Evolutionary conservation across 1,140 invertebrate species (phyloP).

Genomic region (Drosophila kohkoa): DNA sequence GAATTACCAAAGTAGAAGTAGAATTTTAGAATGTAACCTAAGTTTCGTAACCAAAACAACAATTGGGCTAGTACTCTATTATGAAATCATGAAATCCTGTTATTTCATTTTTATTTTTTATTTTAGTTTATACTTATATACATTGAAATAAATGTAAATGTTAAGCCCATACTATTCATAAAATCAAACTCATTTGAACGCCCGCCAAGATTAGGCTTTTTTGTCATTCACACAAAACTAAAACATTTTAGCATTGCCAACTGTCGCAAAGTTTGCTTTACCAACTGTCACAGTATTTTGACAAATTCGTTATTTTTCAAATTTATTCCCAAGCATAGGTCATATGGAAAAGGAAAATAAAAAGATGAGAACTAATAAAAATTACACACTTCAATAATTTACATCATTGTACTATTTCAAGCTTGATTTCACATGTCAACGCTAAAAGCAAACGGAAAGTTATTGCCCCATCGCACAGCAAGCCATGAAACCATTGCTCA

Average conservation of each 20-base stretch:
- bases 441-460: slow-evolving; percentile 48
- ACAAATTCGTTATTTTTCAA: slow-evolving; percentile 20
- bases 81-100: no score
- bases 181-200: slow-evolving; percentile 17
- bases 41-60: no score
- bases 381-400: background rate
- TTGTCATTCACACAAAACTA: slow-evolving; percentile 14
- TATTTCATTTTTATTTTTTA: no score
- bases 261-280: background rate
- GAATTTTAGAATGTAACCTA: no score
- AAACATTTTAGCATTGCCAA: no score
- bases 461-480: slow-evolving; percentile 6
- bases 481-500: background rate
- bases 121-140: no score
- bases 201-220: background rate
- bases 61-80: no score
- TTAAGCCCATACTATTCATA: background rate
- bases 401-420: background rate
- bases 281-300: background rate
- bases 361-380: background rate
- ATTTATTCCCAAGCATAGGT: background rate
- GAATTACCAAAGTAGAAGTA: no score
- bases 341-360: background rate
- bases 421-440: slow-evolving; percentile 15
- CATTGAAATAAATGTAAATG: no score